Evolutionary conservation across 1,140 invertebrate species (phyloP).

Genomic region (Ceratitis capitata): DNA sequence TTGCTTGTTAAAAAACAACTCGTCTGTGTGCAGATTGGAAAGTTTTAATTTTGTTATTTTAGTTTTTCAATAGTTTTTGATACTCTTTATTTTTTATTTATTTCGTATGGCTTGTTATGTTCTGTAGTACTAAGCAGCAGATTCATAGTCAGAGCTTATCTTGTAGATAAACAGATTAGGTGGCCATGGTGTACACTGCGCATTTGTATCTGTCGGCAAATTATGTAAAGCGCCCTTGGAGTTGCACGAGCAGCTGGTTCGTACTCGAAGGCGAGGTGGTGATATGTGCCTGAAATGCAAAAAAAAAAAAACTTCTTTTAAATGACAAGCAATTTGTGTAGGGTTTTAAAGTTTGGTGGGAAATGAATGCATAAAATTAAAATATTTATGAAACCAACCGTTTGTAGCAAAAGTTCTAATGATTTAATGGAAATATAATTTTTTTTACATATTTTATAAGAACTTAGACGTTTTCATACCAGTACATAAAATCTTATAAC

Average conservation of each 20-base stretch:
- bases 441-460: no score
- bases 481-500: background rate
- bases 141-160: conserved; percentile 28
- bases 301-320: background rate
- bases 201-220: conserved; percentile 5
- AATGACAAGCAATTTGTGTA: background rate
- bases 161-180: conserved; percentile 38
- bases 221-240: background rate
- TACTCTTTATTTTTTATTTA: no score
- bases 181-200: conserved; percentile 3
- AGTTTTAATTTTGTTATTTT: conserved; percentile 15
- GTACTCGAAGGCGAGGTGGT: background rate
- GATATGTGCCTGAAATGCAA: background rate
- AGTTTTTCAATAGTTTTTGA: background rate
- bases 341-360: no score
- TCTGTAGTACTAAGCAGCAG: conserved; percentile 5
- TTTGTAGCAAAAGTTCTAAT: background rate
- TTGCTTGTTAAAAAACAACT: conserved; percentile 34
- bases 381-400: background rate
- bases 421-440: background rate
- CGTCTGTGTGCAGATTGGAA: conserved; percentile 15
- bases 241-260: background rate
- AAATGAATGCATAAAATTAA: no score
- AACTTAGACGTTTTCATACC: background rate
- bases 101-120: conserved; percentile 7